These are phyloP conservation scores for Drosophila kambysellisi DNA, from an alignment of 2,888 invertebrate species.

Conservation along the genomic window DNA sequence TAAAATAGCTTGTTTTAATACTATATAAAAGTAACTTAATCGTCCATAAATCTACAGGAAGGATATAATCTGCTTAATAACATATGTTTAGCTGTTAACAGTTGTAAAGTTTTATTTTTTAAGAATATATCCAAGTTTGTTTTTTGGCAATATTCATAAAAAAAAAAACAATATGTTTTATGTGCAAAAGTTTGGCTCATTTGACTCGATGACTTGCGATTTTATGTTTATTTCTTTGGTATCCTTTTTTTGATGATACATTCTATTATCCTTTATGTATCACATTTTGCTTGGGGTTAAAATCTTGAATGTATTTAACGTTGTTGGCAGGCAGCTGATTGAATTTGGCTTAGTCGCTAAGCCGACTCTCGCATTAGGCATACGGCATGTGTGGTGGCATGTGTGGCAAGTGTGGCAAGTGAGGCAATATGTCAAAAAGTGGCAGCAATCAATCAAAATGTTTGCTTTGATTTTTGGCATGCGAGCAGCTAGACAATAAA, in stretches of 20 bases:
- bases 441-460: slow-evolving; percentile 54
- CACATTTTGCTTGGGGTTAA: not conserved
- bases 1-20: not conserved
- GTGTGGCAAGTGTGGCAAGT: slow-evolving; percentile 30
- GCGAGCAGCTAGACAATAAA: not conserved
- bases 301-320: not conserved
- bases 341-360: slow-evolving; percentile 5
- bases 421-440: slow-evolving; percentile 10
- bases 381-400: slow-evolving; percentile 53
- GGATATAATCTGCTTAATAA: not conserved
- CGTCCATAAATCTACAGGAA: not conserved
- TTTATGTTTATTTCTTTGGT: not conserved
- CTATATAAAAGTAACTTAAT: not conserved
- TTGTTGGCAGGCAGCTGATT: not conserved
- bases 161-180: not conserved
- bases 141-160: not conserved
- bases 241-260: not conserved
- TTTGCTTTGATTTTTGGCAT: slow-evolving; percentile 1
- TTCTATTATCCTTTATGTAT: not conserved
- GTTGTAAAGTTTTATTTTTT: not conserved
- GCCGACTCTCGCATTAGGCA: slow-evolving; percentile 43
- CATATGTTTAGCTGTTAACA: not conserved
- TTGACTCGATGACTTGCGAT: not conserved
- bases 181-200: not conserved
- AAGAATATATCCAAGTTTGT: not conserved